phyloP scores from a whole-genome alignment of 2,113 vertebrate genomes.

The Petrocephalus zakoni region DNA sequence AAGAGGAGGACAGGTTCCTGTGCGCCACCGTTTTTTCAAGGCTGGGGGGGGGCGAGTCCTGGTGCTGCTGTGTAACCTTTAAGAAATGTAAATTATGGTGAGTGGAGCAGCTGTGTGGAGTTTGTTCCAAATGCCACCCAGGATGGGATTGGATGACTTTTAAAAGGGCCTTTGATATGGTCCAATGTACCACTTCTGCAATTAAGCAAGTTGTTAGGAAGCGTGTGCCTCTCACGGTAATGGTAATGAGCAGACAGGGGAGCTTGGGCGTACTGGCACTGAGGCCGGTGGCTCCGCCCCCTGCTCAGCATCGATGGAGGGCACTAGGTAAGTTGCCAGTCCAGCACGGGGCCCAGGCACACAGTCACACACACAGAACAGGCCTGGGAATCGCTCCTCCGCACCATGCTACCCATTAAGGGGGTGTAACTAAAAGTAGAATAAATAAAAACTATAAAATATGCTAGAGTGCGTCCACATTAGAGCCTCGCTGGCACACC shows the following conservation, averaged over 20 bases:
- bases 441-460: constrained; percentile 11
- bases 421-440: not conserved
- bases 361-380: not conserved
- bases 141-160: constrained; percentile 54
- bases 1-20: no score
- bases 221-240: constrained; percentile 58
- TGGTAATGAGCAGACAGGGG: constrained; percentile 58
- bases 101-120: constrained; percentile 54
- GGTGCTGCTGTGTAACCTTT: constrained; percentile 50
- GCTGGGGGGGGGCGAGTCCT: no score
- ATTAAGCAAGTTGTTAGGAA: constrained; percentile 61
- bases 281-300: constrained; percentile 51
- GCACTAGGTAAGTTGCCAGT: not conserved
- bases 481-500: not conserved
- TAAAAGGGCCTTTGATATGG: constrained; percentile 57
- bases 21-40: no score
- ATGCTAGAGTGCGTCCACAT: constrained; percentile 17
- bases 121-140: constrained; percentile 48
- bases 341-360: not conserved
- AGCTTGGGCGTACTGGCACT: constrained; percentile 39
- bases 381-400: not conserved
- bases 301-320: constrained; percentile 36
- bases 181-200: constrained; percentile 57
- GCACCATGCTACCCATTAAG: not conserved
- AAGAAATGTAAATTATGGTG: constrained; percentile 55